Conservation (phyloP, 2,888 invertebrate species). For the Cataglyphis livida region DNA sequence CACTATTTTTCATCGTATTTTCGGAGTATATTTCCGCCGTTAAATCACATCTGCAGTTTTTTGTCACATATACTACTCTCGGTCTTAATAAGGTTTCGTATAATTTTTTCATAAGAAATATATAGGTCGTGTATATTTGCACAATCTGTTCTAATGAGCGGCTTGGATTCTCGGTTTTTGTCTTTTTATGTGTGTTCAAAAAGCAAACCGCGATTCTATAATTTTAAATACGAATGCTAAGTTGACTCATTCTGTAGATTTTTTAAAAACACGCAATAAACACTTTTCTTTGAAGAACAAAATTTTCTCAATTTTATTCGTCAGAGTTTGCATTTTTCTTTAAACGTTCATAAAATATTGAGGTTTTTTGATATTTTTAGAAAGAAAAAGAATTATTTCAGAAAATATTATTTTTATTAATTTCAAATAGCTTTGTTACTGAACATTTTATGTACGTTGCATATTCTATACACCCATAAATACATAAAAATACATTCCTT, state of each 20-base stretch:
- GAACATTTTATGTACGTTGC: background rate
- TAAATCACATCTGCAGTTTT: background rate
- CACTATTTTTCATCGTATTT: background rate
- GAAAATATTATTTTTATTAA: background rate
- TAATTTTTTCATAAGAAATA: background rate
- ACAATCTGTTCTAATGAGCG: background rate
- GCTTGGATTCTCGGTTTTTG: background rate
- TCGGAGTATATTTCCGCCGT: background rate
- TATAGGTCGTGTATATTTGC: conserved; percentile 9
- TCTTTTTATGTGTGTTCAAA: background rate
- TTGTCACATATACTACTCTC: background rate
- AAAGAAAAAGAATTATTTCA: background rate
- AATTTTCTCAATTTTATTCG: background rate
- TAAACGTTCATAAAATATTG: background rate
- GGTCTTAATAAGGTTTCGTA: background rate
- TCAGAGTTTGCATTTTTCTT: background rate
- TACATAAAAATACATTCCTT: background rate
- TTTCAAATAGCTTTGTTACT: background rate
- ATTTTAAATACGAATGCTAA: background rate
- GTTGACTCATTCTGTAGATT: background rate
- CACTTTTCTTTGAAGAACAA: background rate
- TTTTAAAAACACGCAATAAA: background rate
- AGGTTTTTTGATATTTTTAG: background rate
- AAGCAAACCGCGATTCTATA: background rate
- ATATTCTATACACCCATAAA: background rate